Conservation (phyloP, 2,113 vertebrate species). For the Antigone vipio region DNA sequence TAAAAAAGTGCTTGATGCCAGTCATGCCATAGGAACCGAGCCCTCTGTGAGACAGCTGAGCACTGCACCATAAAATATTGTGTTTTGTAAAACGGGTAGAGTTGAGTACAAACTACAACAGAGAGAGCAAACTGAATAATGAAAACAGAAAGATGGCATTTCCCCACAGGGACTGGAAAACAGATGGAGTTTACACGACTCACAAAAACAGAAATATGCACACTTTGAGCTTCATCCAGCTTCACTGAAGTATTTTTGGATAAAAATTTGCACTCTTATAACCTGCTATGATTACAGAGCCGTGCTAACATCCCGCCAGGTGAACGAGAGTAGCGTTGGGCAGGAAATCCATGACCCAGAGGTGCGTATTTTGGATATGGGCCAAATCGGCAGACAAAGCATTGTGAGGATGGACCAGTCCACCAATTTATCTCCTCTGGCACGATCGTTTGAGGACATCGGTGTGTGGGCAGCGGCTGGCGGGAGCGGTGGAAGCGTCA, state of each 20-base stretch:
- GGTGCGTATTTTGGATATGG: fast-evolving
- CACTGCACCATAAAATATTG: neutral
- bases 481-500: fast-evolving
- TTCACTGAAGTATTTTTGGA: neutral
- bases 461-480: neutral
- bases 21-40: neutral
- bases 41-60: neutral
- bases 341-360: neutral
- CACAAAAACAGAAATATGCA: neutral
- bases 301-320: neutral
- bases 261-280: neutral
- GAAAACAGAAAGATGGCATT: neutral
- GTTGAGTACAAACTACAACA: neutral
- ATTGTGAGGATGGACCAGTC: fast-evolving
- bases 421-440: fast-evolving
- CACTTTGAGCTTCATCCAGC: neutral
- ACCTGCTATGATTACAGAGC: neutral
- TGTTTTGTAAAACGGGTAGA: neutral
- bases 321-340: neutral
- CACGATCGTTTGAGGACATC: fast-evolving
- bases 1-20: neutral
- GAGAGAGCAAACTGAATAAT: neutral
- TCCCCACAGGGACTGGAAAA: neutral
- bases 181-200: conserved; percentile 14
- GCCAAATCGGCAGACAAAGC: neutral